Conservation (phyloP, 2,888 invertebrate genomes). For the Amiota minor region DNA sequence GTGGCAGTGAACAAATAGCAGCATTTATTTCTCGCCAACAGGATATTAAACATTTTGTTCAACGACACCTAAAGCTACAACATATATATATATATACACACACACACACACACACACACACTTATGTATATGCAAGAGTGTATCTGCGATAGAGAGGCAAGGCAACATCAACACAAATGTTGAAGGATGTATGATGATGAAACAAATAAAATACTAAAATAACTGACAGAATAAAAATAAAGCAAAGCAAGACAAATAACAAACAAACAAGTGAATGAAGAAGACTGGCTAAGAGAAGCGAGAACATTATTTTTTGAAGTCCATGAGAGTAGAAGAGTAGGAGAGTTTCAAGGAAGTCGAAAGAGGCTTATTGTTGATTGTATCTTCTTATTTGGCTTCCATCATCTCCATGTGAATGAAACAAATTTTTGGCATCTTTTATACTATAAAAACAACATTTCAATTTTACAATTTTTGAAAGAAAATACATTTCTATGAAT, state of each 20-base stretch:
- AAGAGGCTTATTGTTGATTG: no score
- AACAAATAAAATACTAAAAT: not conserved
- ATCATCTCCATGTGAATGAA: no score
- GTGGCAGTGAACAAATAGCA: slow-evolving; percentile 37
- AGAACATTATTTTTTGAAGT: no score
- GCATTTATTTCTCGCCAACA: slow-evolving; percentile 43
- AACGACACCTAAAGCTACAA: slow-evolving; percentile 27
- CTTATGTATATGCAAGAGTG: not conserved
- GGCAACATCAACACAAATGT: not conserved
- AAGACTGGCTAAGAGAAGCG: not conserved
- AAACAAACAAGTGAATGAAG: not conserved
- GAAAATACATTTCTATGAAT: no score
- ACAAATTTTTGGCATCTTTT: no score
- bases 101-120: slow-evolving; percentile 8
- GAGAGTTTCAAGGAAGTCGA: no score
- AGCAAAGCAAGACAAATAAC: slow-evolving; percentile 9
- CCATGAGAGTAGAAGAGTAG: no score
- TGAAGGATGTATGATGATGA: not conserved
- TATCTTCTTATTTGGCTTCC: no score
- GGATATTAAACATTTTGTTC: slow-evolving; percentile 48
- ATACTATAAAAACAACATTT: no score
- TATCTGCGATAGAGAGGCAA: not conserved
- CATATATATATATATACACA: slow-evolving; percentile 9
- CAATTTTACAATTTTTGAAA: no score
- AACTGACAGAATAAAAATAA: not conserved